Conservation (phyloP, 2,113 vertebrate genomes). For the Chamaetylas fuelleborni region DNA sequence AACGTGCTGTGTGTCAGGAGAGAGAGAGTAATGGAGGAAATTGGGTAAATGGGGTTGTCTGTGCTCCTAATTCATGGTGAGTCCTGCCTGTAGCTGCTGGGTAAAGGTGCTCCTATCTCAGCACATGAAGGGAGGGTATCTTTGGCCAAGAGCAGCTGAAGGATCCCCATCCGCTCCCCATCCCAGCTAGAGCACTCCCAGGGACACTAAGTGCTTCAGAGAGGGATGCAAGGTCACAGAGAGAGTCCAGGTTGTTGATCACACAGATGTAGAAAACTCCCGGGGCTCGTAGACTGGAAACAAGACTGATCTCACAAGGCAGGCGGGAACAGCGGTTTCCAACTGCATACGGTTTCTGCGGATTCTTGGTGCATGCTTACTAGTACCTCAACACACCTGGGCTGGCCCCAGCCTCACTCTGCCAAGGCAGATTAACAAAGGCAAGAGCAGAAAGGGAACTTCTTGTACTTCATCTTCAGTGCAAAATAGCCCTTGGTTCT, state of each 20-base stretch:
- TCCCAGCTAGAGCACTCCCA: neutral
- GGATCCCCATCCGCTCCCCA: neutral
- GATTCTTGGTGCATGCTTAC: neutral
- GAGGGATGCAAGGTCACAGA: neutral
- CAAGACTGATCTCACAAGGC: neutral
- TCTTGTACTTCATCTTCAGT: neutral
- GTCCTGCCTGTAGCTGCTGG: neutral
- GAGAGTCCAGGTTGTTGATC: neutral
- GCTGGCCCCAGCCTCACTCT: neutral
- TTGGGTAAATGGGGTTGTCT: neutral
- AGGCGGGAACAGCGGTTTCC: neutral
- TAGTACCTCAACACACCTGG: neutral
- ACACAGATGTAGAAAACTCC: neutral
- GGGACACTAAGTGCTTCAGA: neutral
- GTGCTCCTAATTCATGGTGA: accelerated
- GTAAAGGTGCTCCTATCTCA: neutral
- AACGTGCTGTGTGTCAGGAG: neutral
- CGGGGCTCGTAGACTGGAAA: neutral
- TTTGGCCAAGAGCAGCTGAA: neutral
- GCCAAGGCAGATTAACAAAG: neutral
- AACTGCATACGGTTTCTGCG: accelerated
- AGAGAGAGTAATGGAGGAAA: neutral
- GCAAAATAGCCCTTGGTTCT: neutral
- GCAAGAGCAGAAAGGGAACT: neutral
- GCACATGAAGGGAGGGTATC: neutral